phyloP scores from a whole-genome alignment of 1,140 invertebrate species.

The Nautilus pompilius region DNA sequence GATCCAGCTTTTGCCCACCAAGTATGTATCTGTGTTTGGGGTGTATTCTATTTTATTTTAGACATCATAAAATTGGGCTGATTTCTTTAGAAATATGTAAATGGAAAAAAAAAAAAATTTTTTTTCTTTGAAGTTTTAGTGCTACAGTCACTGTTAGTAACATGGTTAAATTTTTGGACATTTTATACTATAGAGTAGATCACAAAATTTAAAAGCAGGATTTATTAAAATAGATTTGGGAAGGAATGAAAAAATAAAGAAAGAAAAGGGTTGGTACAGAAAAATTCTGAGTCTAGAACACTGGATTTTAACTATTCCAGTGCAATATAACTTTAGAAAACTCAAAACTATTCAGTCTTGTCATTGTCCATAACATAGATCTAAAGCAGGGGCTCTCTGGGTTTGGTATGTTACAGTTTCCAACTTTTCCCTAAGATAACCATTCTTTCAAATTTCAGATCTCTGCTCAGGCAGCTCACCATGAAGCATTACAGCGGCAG shows the following conservation, averaged over 20 bases:
- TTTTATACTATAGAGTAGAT: too few relatives aligned
- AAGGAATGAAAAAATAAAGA: too few relatives aligned
- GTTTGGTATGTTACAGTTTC: background rate
- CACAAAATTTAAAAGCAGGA: too few relatives aligned
- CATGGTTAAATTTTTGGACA: too few relatives aligned
- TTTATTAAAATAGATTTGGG: too few relatives aligned
- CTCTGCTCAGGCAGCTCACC: conserved; percentile 65
- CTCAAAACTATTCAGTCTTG: background rate
- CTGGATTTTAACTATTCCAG: too few relatives aligned
- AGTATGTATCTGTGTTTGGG: too few relatives aligned
- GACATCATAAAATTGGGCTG: too few relatives aligned
- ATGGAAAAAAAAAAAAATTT: background rate
- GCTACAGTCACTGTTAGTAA: background rate
- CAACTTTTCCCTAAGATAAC: conserved; percentile 11
- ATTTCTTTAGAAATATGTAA: background rate
- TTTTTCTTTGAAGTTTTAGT: background rate
- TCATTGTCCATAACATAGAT: background rate
- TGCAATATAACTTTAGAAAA: too few relatives aligned
- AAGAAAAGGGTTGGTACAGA: too few relatives aligned
- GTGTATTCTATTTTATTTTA: too few relatives aligned
- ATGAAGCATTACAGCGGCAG: conserved; percentile 82
- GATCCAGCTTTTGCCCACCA: conserved; percentile 76
- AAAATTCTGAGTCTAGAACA: too few relatives aligned
- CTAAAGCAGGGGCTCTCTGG: background rate
- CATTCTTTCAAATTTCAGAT: conserved; percentile 52